Evolutionary conservation across 2,888 invertebrate species (phyloP).

Genomic region (Lamellibrachia satsuma): DNA sequence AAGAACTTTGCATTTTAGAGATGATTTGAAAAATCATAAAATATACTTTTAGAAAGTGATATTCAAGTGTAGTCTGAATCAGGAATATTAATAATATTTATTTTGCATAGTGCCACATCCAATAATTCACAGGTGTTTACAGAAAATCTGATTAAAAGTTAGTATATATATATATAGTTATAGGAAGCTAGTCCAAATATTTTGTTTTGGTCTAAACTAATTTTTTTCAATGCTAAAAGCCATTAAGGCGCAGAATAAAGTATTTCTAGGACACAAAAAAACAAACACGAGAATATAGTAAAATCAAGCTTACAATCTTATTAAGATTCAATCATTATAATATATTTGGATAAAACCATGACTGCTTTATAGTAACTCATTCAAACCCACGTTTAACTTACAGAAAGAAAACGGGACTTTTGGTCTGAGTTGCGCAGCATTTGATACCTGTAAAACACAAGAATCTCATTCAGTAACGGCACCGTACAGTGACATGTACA

Average conservation of each 20-base stretch:
- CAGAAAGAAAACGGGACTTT: not conserved
- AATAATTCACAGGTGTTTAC: too few species aligned
- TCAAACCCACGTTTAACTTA: not conserved
- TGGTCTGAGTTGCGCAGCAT: not conserved
- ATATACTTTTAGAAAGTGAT: not conserved
- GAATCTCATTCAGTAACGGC: not conserved
- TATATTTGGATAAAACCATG: not conserved
- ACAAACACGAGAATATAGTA: not conserved
- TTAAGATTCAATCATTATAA: not conserved
- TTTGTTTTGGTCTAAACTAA: too few species aligned
- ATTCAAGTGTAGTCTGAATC: not conserved
- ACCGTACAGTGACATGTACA: too few species aligned
- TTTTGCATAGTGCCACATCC: too few species aligned
- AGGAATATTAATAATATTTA: too few species aligned
- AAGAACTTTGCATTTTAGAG: not conserved
- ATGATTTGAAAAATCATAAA: not conserved
- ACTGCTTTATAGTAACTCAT: not conserved
- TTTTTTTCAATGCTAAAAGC: too few species aligned
- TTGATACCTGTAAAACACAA: not conserved
- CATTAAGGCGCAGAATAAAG: too few species aligned
- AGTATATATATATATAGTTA: too few species aligned
- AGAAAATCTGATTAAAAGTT: too few species aligned
- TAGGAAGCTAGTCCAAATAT: too few species aligned
- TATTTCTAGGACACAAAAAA: too few species aligned
- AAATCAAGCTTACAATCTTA: not conserved